Evolutionary conservation across 2,888 invertebrate genomes (phyloP), one percentile per base, ranked within the genome.

Genomic region (Noctua fimbriata): DNA sequence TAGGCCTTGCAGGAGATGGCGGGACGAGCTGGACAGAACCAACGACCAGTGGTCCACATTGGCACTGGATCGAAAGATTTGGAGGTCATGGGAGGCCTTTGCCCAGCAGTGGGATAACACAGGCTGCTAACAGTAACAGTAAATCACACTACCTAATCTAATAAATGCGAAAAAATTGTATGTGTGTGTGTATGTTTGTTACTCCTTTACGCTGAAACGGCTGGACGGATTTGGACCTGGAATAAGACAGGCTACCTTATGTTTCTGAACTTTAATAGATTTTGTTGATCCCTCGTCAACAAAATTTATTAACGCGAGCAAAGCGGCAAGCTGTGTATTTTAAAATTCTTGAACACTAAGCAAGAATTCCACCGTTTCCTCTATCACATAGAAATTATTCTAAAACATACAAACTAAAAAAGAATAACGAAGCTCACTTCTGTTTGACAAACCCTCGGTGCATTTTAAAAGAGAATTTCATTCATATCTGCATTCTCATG

Each of bases 401-500:
- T n/a, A 63, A 36, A 69, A 65, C 9, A 49, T 4, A 16, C 14
- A 44, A 6, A 69, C 21, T 24, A 9, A 41, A 28, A 36, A 14
- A 49, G 14, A 24, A 72, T 49, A 24, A 55, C n/a, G 9, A 52
- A 16, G 7, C 41, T 65, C 60, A 70, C 32, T 55, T 66, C 28
- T 69, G 55, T 74, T 75, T 67, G 74, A 75, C 32, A 60, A 74
- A 32, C 65, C 55, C n/a, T 58, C 55, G 14, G 69, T 44, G 69
- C 67, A 76, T 73, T 73, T 76, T 52, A 79, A 76, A 81, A 87
- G 52, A 78, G 81, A 81, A 82, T 82, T 83, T 80, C 41, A 86
- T 81, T 86, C 81, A 83, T 87, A 76, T 78, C 76, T 81, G 75
- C 82, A 83, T 67, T 74, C 69, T 79, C 79, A 58, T 81, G 58